Evolutionary conservation across 2,888 invertebrate genomes (phyloP), one percentile per base, ranked within the genome.

Genomic region (Drosophila eohydei): DNA sequence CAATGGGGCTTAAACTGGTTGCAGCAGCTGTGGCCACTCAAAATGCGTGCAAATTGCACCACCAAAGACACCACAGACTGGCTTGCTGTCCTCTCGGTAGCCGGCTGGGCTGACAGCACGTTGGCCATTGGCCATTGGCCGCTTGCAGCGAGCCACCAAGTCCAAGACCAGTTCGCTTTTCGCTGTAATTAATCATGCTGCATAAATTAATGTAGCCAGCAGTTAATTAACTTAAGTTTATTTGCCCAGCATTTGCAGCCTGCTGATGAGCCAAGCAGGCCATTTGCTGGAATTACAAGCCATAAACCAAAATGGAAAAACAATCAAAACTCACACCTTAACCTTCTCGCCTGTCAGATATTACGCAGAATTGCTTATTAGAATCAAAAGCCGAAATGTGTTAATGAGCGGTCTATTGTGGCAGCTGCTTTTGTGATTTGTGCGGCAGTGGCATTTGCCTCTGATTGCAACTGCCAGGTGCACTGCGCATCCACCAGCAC

Each of bases 141-240:
- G 34, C n/a, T 21, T 16, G 36, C 51, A 30, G 9, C 6, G 36
- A 38, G 28, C 52, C 26, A 12, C 54, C 69, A 67, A 62, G 69
- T 64, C 52, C 56, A 66, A 71, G 66, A 78, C 62, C 77, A 71
- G 68, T 64, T 75, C 54, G 69, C 68, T 62, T 73, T 60, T 73
- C 59, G 67, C 60, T 77, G 83, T 76, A 88, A 90, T 90, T 90
- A 89, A 88, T 89, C 83, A 89, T 91, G 85, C 80, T 82, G 91
- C 90, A 89, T 89, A 89, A 90, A 91, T 91, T 89, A 90, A 90
- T 91, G 90, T 87, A 87, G 90, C 91, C 86, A 89, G 89, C 75
- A 89, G 91, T 89, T 91, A 92, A 92, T 92, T 91, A 91, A 88
- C 86, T 85, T 72, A 83, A 85, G 86, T 91, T 91, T 91, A 91